These are phyloP conservation scores for Nasonia oneida DNA, from an alignment of 2,888 invertebrate species.

Conservation along the genomic window DNA sequence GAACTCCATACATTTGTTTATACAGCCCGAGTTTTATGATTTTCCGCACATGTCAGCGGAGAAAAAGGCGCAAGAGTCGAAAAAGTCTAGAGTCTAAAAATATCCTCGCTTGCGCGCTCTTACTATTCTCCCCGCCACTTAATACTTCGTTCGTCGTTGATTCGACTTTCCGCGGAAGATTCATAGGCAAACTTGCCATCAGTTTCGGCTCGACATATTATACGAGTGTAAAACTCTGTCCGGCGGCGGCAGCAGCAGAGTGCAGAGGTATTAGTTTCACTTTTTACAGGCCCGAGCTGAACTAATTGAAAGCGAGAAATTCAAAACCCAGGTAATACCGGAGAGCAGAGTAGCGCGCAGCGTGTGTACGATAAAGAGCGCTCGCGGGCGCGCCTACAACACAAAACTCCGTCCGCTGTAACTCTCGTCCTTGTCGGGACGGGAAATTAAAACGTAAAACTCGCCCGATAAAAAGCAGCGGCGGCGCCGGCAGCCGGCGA, in stretches of 20 bases:
- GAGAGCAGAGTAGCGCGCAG: not conserved
- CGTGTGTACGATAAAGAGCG: not conserved
- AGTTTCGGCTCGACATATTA: too few relatives aligned
- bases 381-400: not conserved
- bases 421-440: conserved; percentile 18
- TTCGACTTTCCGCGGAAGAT: not conserved
- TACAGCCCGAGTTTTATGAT: conserved; percentile 48
- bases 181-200: not conserved
- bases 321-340: conserved; percentile 37
- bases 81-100: conserved; percentile 45
- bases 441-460: conserved; percentile 61
- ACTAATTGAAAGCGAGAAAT: conserved; percentile 58
- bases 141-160: not conserved
- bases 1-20: conserved; percentile 35
- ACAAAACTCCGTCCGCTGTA: not conserved
- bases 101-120: conserved; percentile 18
- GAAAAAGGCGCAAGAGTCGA: conserved; percentile 40
- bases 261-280: conserved; percentile 44
- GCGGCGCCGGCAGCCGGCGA: conserved; percentile 31
- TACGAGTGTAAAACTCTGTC: too few relatives aligned
- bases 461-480: conserved; percentile 53
- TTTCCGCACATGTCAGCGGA: conserved; percentile 48
- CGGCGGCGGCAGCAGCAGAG: too few relatives aligned
- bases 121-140: conserved; percentile 3
- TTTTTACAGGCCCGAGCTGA: conserved; percentile 25